phyloP scores from a whole-genome alignment of 2,888 invertebrate species.

The Melitaea athalia region DNA sequence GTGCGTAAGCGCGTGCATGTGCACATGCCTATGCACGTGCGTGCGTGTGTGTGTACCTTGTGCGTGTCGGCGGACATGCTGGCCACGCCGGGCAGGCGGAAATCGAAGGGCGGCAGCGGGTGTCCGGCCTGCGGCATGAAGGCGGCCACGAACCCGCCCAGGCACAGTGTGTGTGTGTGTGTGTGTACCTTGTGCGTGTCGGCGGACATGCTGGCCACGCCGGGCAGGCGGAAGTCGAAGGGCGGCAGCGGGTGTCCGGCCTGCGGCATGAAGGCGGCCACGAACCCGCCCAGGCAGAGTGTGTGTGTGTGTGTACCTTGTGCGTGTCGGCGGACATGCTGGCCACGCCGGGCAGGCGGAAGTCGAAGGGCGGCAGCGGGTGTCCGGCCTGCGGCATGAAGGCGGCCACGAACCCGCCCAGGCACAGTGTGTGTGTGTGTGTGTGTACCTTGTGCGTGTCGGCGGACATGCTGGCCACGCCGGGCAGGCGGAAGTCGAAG shows the following conservation, averaged over 20 bases:
- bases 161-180: no score
- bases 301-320: no score
- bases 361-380: constrained; percentile 91
- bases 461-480: constrained; percentile 98
- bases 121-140: no score
- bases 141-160: no score
- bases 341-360: constrained; percentile 93
- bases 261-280: constrained; percentile 94
- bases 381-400: constrained; percentile 96
- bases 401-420: constrained; percentile 97
- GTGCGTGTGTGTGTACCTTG: not conserved
- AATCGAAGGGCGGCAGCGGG: no score
- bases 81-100: no score
- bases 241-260: constrained; percentile 90
- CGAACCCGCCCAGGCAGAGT: constrained; percentile 98
- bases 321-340: constrained; percentile 99
- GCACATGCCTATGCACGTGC: no score
- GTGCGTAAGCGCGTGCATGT: no score
- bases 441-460: constrained; percentile 98
- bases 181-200: constrained; percentile 71
- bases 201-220: constrained; percentile 98
- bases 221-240: constrained; percentile 95
- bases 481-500: constrained; percentile 95
- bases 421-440: no score
- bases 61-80: no score